Evolutionary conservation across 2,113 vertebrate genomes (phyloP), one percentile per base, ranked within the genome.

Genomic region (Syrrhaptes paradoxus): DNA sequence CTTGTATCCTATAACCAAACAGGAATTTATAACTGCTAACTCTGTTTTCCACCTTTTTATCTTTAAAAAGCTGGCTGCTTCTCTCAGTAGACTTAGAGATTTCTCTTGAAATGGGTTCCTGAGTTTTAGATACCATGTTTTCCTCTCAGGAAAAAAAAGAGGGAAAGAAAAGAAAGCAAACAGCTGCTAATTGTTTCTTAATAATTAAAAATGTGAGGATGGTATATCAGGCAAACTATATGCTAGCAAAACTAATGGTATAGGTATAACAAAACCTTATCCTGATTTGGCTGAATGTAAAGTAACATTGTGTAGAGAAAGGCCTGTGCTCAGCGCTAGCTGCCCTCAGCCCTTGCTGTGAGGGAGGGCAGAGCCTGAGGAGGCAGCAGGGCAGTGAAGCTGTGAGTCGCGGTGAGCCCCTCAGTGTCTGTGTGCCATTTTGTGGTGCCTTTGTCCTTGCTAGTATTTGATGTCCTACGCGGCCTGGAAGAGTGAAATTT

Each of bases 371-470:
- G 28, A 28, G 43, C 31, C 28, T 7, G n/a, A 7, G 45, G 45
- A 12, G 45, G 18, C 12, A 7, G 36, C 2, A 0, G 5, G 6
- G 45, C 52, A 18, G 52, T 1, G 6, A 21, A 7, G 46, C 24
- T 6, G 3, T 28, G 7, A 9, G 24, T 26, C 8, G 4, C 32
- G 48, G 28, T 1, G 1, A 25, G 5, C 45, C 4, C 0, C 0
- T 17, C 13, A 13, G 55, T 4, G 2, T 4, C 6, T 0, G 3
- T 2, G 17, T 0, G 13, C 54, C 38, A 4, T 61, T 74, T 41
- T 54, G 38, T 11, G 22, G 68, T 1, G 2, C 17, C 17, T 28
- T 21, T 21, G 7, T 26, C 25, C 21, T 20, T 12, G 2, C 25
- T 15, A 34, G 17, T 4, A 6, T 34, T 43, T 51, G 20, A 19